Base-by-base conservation (phyloP, 2,797 vertebrate species). In the Perodicticus potto region DNA sequence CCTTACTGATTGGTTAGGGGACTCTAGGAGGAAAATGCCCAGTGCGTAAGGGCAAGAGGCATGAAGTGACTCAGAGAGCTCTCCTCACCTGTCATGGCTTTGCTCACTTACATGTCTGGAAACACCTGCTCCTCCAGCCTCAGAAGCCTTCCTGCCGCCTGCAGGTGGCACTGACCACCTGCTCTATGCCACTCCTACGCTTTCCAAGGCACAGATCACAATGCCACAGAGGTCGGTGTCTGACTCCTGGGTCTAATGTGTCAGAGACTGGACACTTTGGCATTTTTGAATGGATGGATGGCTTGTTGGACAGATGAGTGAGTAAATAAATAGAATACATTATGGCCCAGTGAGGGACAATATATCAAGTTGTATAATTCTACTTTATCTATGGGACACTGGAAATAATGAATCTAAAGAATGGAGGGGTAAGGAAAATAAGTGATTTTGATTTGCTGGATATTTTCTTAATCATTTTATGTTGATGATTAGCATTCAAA, bases 161-260 rank as follows among this genome's bases (percentile, higher is more conserved):
- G 89, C 93, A 97, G 94, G 95, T 94, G 96, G 94, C 94, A 89
- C 94, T 93, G 97, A 97, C 95, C 95, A 89, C 63, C 95, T 88
- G 45, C 16, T 45, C n/a, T 92, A 80, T 45, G 45, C 57, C 87
- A 57, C 37, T 37, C 8, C 22, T 43, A 25, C 22, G 49, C 20
- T 82, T 77, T 72, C 22, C 37, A 20, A 92, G 74, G 63, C 45
- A 22, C 25, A 63, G 14, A 29, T 77, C 12, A 2, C 2, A 10
- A 40, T 25, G 57, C 22, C 43, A 53, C 27, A 20, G 43, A 80
- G 55, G n/a, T 57, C 55, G 20, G 77, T 34, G 34, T n/a, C 45
- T 43, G 5, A n/a, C 25, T 65, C 37, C 27, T 83, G 53, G n/a
- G 43, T 88, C 19, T 85, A 6, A 1, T 45, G 4, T 78, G 37